Evolutionary conservation across 2,113 vertebrate species (phyloP).

Genomic region (Phasianus colchicus): DNA sequence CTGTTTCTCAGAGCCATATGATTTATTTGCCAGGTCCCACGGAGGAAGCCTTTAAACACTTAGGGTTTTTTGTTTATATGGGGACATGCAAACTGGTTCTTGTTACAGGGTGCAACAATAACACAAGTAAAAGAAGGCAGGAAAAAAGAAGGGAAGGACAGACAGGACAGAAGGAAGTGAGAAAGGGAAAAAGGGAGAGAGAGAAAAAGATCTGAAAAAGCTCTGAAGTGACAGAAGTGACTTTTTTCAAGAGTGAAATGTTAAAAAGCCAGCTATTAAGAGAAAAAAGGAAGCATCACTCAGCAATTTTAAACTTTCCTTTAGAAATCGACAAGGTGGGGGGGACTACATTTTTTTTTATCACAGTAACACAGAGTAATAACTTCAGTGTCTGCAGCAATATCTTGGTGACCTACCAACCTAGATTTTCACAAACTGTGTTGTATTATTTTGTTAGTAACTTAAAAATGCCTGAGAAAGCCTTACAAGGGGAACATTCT

Average conservation of each 20-base stretch:
- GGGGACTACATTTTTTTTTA: neutral
- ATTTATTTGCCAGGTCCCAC: neutral
- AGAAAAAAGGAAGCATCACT: neutral
- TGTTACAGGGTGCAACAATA: neutral
- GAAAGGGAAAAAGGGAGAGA: neutral
- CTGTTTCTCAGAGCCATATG: neutral
- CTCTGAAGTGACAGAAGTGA: neutral
- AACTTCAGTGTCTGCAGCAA: neutral
- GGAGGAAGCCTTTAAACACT: accelerated
- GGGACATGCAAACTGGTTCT: neutral
- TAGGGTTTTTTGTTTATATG: neutral
- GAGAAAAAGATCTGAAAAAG: neutral
- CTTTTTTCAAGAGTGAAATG: neutral
- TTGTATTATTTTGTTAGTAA: neutral
- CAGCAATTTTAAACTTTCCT: neutral
- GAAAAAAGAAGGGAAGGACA: neutral
- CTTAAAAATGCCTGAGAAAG: neutral
- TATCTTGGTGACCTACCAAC: neutral
- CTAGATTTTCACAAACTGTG: neutral
- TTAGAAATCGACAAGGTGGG: neutral
- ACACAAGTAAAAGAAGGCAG: neutral
- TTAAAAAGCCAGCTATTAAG: neutral
- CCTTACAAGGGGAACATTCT: neutral
- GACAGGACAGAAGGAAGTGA: neutral
- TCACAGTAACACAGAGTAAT: neutral